A percentile compares a stretch with the other conserved stretches of the same genome.
Evolutionary conservation across 2,888 invertebrate species (phyloP).

Genomic region (Archips xylosteana): DNA sequence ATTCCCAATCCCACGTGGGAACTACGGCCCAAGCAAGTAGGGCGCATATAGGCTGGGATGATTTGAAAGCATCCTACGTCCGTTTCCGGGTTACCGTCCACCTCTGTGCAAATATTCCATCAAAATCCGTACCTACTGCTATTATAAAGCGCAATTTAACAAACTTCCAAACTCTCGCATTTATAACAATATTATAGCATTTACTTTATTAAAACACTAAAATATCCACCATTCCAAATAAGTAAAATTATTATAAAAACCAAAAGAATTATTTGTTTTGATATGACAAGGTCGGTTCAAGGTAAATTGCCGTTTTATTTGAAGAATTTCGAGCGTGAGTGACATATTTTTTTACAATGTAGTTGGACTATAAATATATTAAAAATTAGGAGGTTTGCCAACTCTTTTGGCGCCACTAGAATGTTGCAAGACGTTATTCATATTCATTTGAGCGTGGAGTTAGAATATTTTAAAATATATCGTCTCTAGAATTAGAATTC

Average conservation of each 20-base stretch:
- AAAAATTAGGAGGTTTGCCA: slow-evolving; percentile 39
- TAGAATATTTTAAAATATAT: slow-evolving; percentile 23
- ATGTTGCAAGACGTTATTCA: slow-evolving; percentile 35
- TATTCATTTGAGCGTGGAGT: slow-evolving; percentile 19
- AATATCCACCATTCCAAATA: not conserved
- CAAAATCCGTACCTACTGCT: too few relatives aligned
- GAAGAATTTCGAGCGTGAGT: slow-evolving; percentile 24
- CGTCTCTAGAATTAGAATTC: slow-evolving; percentile 7
- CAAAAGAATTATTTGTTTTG: slow-evolving; percentile 5
- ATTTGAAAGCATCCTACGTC: too few relatives aligned
- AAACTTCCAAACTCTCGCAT: too few relatives aligned
- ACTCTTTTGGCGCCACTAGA: slow-evolving; percentile 39
- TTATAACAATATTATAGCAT: too few relatives aligned
- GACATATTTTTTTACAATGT: slow-evolving; percentile 35
- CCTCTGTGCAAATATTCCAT: too few relatives aligned
- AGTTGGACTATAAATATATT: slow-evolving; percentile 30
- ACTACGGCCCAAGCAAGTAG: too few relatives aligned
- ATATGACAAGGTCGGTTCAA: slow-evolving; percentile 21
- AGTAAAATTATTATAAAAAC: not conserved
- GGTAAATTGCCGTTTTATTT: slow-evolving; percentile 28
- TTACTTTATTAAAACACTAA: not conserved
- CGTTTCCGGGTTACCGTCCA: too few relatives aligned
- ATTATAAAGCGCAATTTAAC: too few relatives aligned
- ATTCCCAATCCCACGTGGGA: too few relatives aligned
- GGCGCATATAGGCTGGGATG: too few relatives aligned